Conservation (phyloP, 2,113 vertebrate genomes). For the Leptobrachium ailaonicum region DNA sequence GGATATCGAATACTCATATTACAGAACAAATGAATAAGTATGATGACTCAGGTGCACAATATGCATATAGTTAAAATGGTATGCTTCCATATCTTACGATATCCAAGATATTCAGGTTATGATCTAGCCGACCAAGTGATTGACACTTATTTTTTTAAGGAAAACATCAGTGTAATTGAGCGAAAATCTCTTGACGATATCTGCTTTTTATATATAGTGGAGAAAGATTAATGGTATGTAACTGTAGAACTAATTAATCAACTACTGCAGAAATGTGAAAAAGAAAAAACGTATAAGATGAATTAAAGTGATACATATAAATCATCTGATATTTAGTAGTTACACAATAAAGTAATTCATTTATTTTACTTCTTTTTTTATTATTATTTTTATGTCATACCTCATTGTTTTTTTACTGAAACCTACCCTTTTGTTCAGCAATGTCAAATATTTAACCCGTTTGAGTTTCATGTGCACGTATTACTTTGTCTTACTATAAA, state of each 20-base stretch:
- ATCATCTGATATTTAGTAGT: constrained; percentile 59
- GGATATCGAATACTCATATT: no score
- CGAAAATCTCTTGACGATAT: constrained; percentile 54
- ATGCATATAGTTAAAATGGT: background rate
- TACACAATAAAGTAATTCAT: constrained; percentile 23
- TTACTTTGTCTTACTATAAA: no score
- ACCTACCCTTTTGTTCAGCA: no score
- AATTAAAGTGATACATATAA: no score
- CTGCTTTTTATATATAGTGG: constrained; percentile 58
- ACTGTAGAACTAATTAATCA: constrained; percentile 70
- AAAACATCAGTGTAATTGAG: background rate
- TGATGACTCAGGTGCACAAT: background rate
- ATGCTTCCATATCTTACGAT: background rate
- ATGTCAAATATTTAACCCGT: no score
- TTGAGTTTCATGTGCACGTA: no score
- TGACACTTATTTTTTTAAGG: background rate
- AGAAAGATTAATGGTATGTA: constrained; percentile 68
- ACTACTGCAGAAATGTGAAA: constrained; percentile 49
- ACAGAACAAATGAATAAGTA: no score
- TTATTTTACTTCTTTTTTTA: no score
- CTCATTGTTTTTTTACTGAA: no score
- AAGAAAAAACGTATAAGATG: constrained; percentile 58
- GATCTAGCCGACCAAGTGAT: background rate
- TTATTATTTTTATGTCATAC: no score
- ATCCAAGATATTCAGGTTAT: background rate